Base-by-base conservation (phyloP, 2,113 vertebrate genomes). In the Pandion haliaetus region DNA sequence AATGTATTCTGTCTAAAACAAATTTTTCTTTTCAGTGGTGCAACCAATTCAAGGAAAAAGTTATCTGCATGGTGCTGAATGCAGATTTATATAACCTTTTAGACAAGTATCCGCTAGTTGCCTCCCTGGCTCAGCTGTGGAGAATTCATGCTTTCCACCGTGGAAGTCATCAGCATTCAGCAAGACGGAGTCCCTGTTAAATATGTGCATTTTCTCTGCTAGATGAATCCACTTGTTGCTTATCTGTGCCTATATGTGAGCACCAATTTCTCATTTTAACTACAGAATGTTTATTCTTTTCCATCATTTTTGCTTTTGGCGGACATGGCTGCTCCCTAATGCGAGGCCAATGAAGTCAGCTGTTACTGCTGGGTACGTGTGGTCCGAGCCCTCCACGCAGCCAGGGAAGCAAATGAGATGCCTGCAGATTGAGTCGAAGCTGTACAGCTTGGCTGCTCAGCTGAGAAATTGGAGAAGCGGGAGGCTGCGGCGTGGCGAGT, bases 71-170 rank as follows among this genome's bases (percentile, higher is more conserved):
- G 38, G 65, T 6, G 24, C 26, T 25, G 40, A 32, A n/a, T 7
- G 29, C 8, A 6, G 36, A 32, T 36, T 29, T 31, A 5, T 0
- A 6, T 0, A 54, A 2, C 5, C 3, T 15, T 34, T 21, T 5
- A 5, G 40, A 5, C 32, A 8, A 59, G 16, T 10, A 5, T 5
- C 32, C 38, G 45, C 52, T 5, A 8, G 44, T 12, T 38, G n/a
- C 69, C 42, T 24, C 24, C 82, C 6, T 1, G 3, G 61, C 57
- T 47, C 3, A 5, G 10, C 81, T 32, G 31, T 5, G 29, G 31
- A 26, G 49, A 40, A 3, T 5, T 40, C 40, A 2, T 7, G 1
- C 36, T 10, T 16, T 17, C 32, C 58, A 17, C 40, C 2, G 1
- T 0, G 4, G 55, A 32, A 50, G 29, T 2, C 42, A 17, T 16